phyloP scores from a whole-genome alignment of 1,140 invertebrate genomes.

The Daktulosphaira vitifoliae region DNA sequence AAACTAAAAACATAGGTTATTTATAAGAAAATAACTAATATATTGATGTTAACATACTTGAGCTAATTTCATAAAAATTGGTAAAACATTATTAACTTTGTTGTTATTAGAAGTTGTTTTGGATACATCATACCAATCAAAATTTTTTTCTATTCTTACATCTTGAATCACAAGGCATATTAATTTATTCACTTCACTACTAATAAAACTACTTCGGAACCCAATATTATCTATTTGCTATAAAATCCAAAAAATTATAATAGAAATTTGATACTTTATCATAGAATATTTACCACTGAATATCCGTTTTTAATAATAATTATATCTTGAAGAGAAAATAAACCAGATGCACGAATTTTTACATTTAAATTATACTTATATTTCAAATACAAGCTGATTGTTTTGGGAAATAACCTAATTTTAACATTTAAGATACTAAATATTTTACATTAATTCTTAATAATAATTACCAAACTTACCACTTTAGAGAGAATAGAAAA shows the following conservation, averaged over 20 bases:
- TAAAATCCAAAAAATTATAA: constrained; percentile 36
- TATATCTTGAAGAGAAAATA: constrained; percentile 28
- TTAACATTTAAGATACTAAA: background rate
- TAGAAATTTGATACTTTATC: background rate
- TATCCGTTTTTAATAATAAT: constrained; percentile 23
- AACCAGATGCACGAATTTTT: constrained; percentile 22
- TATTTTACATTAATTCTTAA: background rate
- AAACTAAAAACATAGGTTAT: constrained; percentile 50
- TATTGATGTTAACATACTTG: constrained; percentile 72
- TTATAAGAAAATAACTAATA: background rate
- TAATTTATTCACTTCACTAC: constrained; percentile 79
- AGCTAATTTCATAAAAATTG: constrained; percentile 55
- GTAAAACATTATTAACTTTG: constrained; percentile 36
- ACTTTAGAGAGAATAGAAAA: constrained; percentile 18
- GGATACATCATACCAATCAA: constrained; percentile 41
- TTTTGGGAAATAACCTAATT: constrained; percentile 23
- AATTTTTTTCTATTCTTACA: constrained; percentile 74
- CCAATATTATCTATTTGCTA: constrained; percentile 80
- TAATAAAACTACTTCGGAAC: constrained; percentile 79
- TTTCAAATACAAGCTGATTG: constrained; percentile 21
- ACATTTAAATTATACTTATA: constrained; percentile 14
- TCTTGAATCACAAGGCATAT: constrained; percentile 73
- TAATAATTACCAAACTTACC: background rate
- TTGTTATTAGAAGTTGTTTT: constrained; percentile 34
- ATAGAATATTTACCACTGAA: constrained; percentile 5